Conservation (phyloP, 2,888 invertebrate species). For the Limnephilus lunatus region DNA sequence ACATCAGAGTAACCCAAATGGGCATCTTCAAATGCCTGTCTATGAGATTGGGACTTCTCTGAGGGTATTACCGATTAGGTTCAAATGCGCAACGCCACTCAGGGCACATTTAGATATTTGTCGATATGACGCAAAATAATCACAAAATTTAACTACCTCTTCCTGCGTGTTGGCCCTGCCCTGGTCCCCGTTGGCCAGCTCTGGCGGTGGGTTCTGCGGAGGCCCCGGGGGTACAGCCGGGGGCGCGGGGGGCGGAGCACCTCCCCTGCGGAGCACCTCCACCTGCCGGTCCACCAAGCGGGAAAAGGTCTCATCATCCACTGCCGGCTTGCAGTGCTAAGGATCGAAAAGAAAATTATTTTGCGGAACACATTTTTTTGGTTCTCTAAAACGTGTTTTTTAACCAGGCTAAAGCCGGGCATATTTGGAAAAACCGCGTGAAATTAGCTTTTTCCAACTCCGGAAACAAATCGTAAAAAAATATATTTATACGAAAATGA, state of each 20-base stretch:
- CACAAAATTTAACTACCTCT: slow-evolving; percentile 38
- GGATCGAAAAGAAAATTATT: slow-evolving; percentile 36
- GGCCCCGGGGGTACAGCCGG: slow-evolving; percentile 66
- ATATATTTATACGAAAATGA: too few relatives aligned
- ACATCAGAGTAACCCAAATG: neutral
- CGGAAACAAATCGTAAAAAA: too few relatives aligned
- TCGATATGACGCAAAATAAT: neutral
- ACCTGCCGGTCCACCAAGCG: slow-evolving; percentile 93
- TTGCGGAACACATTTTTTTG: neutral
- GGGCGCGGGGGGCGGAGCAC: slow-evolving; percentile 71
- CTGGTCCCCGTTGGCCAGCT: slow-evolving; percentile 66
- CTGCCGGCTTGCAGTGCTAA: slow-evolving; percentile 92
- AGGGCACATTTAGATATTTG: neutral
- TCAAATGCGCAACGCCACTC: too few relatives aligned
- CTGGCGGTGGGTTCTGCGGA: slow-evolving; percentile 65
- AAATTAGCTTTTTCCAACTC: too few relatives aligned
- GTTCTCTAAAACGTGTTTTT: too few relatives aligned
- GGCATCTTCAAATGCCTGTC: neutral
- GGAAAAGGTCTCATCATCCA: slow-evolving; percentile 94
- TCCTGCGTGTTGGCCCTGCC: slow-evolving; percentile 66
- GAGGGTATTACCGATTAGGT: too few relatives aligned
- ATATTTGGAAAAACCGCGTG: too few relatives aligned
- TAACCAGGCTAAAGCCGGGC: too few relatives aligned
- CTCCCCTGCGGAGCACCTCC: slow-evolving; percentile 83
- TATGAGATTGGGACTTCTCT: neutral